A percentile compares a stretch with the other conserved stretches of the same genome.
Conservation (phyloP, 2,888 invertebrate genomes). For the Digitonthophagus gazella region DNA sequence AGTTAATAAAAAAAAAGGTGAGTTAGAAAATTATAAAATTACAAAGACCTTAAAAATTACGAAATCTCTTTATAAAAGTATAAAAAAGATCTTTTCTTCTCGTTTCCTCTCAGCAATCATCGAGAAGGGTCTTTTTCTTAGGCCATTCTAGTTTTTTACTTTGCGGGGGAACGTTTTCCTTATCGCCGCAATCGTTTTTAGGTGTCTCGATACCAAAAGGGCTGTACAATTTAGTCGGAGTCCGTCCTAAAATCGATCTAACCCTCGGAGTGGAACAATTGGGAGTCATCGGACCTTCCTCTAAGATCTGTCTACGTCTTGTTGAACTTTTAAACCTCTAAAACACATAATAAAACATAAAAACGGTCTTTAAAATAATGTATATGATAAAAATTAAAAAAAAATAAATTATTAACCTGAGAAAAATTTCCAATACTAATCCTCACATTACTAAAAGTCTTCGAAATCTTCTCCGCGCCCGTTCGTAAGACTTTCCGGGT, state of each 20-base stretch:
- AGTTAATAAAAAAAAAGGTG: background rate
- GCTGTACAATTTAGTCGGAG: slow-evolving; percentile 73
- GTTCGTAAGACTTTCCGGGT: slow-evolving; percentile 64
- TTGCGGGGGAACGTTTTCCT: slow-evolving; percentile 26
- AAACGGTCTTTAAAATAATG: background rate
- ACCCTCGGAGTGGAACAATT: slow-evolving; percentile 53
- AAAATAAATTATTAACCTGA: slow-evolving; percentile 54
- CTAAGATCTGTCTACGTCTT: slow-evolving; percentile 55
- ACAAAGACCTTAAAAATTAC: slow-evolving; percentile 2
- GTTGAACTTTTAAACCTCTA: slow-evolving; percentile 59
- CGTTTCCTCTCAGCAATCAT: slow-evolving; percentile 27
- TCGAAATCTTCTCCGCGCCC: slow-evolving; percentile 66
- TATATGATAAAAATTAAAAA: no score
- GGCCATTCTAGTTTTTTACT: slow-evolving; percentile 25
- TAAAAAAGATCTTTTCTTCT: background rate
- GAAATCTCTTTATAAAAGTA: slow-evolving; percentile 8
- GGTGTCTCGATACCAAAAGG: slow-evolving; percentile 77
- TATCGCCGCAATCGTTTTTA: slow-evolving; percentile 28
- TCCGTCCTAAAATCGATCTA: slow-evolving; percentile 58
- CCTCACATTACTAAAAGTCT: slow-evolving; percentile 64
- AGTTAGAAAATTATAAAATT: background rate
- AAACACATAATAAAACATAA: background rate
- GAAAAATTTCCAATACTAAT: slow-evolving; percentile 66
- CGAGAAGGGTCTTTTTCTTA: slow-evolving; percentile 30
- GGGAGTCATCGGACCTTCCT: slow-evolving; percentile 56